phyloP scores from a whole-genome alignment of 2,797 vertebrate genomes.

The Acrossocheilus wenchowensis region DNA sequence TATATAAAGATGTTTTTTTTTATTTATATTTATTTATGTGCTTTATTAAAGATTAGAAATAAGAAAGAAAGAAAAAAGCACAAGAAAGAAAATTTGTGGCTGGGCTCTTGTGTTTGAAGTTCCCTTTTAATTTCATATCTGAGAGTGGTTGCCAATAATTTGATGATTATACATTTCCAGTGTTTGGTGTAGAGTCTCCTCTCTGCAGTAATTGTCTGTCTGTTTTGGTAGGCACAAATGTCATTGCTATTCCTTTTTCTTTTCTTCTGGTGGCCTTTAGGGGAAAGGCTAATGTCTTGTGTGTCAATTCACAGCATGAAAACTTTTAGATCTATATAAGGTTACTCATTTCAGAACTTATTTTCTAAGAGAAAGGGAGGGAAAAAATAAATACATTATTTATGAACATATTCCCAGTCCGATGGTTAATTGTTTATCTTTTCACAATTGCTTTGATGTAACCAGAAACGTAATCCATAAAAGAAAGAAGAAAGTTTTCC shows the following conservation, averaged over 20 bases:
- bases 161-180: constrained; percentile 58
- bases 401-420: constrained; percentile 86
- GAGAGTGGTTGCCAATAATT: constrained; percentile 66
- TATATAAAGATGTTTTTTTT: neutral
- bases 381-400: constrained; percentile 82
- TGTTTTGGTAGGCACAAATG: constrained; percentile 76
- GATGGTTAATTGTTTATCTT: constrained; percentile 86
- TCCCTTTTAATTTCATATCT: constrained; percentile 51
- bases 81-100: constrained; percentile 6
- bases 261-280: constrained; percentile 78
- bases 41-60: constrained; percentile 12
- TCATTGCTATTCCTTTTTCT: constrained; percentile 81
- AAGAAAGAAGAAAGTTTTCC: constrained; percentile 75
- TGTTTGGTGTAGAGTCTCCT: constrained; percentile 60
- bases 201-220: constrained; percentile 67
- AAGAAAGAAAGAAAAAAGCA: neutral
- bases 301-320: constrained; percentile 84
- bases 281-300: constrained; percentile 86
- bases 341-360: constrained; percentile 80
- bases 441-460: constrained; percentile 87
- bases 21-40: neutral
- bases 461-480: constrained; percentile 79
- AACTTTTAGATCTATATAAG: constrained; percentile 86
- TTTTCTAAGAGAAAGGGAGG: constrained; percentile 80
- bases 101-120: constrained; percentile 63